A percentile compares a stretch with the other conserved stretches of the same genome.
Evolutionary conservation across 2,888 invertebrate species (phyloP).

Genomic region (Lycia hirtaria): DNA sequence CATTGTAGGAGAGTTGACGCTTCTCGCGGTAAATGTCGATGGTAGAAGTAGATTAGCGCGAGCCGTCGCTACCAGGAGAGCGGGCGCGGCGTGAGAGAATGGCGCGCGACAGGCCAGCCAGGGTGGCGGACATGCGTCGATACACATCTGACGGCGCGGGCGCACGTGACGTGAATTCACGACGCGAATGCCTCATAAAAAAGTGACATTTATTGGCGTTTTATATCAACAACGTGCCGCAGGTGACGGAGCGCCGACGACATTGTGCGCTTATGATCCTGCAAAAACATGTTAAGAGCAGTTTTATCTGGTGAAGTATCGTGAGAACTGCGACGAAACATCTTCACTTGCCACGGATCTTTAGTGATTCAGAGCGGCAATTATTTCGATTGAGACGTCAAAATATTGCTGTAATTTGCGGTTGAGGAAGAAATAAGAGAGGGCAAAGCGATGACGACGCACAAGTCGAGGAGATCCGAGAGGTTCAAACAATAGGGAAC

Average conservation of each 20-base stretch:
- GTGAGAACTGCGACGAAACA: constrained; percentile 68
- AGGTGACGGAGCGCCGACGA: constrained; percentile 71
- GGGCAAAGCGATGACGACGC: constrained; percentile 50
- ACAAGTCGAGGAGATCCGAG: constrained; percentile 65
- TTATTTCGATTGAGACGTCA: constrained; percentile 38
- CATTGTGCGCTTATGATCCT: constrained; percentile 73
- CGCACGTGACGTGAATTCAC: constrained; percentile 80
- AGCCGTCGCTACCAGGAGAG: constrained; percentile 42
- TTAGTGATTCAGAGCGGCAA: constrained; percentile 26
- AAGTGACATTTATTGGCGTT: constrained; percentile 84
- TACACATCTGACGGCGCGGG: constrained; percentile 73
- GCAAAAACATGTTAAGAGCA: constrained; percentile 71
- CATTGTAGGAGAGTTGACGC: constrained; percentile 72
- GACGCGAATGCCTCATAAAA: constrained; percentile 76
- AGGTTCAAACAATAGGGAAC: constrained; percentile 67
- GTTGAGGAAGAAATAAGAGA: constrained; percentile 39
- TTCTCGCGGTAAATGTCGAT: constrained; percentile 68
- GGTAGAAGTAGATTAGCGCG: constrained; percentile 67
- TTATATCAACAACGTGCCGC: constrained; percentile 81
- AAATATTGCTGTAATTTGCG: constrained; percentile 47
- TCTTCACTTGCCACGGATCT: constrained; percentile 58
- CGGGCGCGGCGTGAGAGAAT: constrained; percentile 69
- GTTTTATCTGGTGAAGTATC: constrained; percentile 68
- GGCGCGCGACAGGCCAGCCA: constrained; percentile 63
- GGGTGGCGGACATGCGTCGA: constrained; percentile 73